A percentile compares a stretch with the other conserved stretches of the same genome.
Conservation (phyloP, 2,888 invertebrate genomes). For the Drosophila diplacantha region DNA sequence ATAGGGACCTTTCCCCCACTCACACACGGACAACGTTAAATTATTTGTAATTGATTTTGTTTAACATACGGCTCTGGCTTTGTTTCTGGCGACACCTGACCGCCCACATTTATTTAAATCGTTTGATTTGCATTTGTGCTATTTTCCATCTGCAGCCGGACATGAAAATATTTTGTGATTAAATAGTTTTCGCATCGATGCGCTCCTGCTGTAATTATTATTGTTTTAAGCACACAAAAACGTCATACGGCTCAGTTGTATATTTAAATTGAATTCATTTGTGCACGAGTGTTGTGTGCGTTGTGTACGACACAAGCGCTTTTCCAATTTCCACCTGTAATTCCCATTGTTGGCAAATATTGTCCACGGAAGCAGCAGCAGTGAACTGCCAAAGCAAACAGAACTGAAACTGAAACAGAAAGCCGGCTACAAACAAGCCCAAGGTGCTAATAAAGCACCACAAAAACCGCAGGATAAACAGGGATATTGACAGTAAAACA, state of each 20-base stretch:
- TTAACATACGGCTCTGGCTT: constrained; percentile 32
- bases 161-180: constrained; percentile 45
- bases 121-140: constrained; percentile 23
- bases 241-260: not conserved
- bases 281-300: not conserved
- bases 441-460: constrained; percentile 50
- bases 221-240: constrained; percentile 26
- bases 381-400: constrained; percentile 26
- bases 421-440: constrained; percentile 35
- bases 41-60: constrained; percentile 72
- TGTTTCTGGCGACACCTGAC: constrained; percentile 3
- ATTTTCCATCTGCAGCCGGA: constrained; percentile 31
- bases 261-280: constrained; percentile 21
- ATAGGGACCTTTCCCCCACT: constrained; percentile 26
- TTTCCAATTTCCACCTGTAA: constrained; percentile 7
- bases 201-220: constrained; percentile 31
- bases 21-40: constrained; percentile 43
- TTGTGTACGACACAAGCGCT: constrained; percentile 2
- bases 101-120: constrained; percentile 22
- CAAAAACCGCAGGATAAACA: constrained; percentile 37
- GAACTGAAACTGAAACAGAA: constrained; percentile 7
- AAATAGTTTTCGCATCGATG: constrained; percentile 44
- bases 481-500: constrained; percentile 45
- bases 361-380: constrained; percentile 17
- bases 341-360: constrained; percentile 22